phyloP scores from a whole-genome alignment of 2,888 invertebrate genomes.

The Sminthurides aquaticus region DNA sequence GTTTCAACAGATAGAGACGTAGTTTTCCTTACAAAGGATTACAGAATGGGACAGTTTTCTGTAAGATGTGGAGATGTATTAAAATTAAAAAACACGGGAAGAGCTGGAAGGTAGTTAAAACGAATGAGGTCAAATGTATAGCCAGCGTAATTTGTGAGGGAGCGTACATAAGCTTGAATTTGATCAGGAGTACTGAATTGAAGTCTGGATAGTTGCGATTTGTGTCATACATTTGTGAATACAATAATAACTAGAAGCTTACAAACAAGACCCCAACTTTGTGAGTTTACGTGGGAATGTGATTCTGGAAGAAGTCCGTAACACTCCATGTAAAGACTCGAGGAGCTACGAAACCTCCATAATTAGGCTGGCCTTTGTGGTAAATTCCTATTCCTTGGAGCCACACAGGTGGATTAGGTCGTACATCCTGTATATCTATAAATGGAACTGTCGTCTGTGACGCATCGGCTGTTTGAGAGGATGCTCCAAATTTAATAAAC shows the following conservation, averaged over 20 bases:
- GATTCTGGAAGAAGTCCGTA: slow-evolving; percentile 30
- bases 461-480: slow-evolving; percentile 42
- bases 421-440: slow-evolving; percentile 45
- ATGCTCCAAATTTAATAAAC: slow-evolving; percentile 39
- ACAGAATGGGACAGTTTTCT: no score
- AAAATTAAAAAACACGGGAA: no score
- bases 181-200: no score
- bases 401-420: slow-evolving; percentile 45
- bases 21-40: no score
- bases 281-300: not conserved
- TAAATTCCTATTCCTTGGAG: slow-evolving; percentile 44
- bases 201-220: no score
- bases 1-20: no score
- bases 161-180: no score
- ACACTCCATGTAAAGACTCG: slow-evolving; percentile 38
- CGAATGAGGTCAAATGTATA: not conserved
- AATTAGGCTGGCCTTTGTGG: slow-evolving; percentile 44
- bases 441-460: slow-evolving; percentile 46
- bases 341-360: slow-evolving; percentile 45
- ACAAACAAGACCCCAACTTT: no score
- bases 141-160: not conserved
- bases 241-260: no score
- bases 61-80: no score
- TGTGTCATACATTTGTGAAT: no score
- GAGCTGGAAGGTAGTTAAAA: not conserved